Evolutionary conservation across 2,113 vertebrate genomes (phyloP).

Genomic region (Redunca redunca): DNA sequence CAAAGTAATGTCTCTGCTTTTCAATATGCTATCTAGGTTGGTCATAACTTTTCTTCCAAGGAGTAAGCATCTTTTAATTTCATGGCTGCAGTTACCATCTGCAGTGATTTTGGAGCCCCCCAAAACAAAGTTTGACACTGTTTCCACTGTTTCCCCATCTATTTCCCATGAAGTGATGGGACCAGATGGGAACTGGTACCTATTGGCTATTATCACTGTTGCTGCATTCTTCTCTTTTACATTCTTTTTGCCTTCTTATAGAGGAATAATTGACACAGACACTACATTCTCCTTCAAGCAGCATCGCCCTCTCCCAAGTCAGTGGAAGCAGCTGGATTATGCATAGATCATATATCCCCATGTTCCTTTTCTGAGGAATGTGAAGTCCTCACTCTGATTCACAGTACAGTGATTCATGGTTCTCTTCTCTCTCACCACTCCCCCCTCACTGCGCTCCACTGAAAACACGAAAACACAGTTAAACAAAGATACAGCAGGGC

Average conservation of each 20-base stretch:
- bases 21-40: no score
- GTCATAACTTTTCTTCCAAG: no score
- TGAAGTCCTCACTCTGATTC: conserved; percentile 63
- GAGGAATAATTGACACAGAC: not conserved
- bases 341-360: not conserved
- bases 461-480: conserved; percentile 52
- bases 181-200: not conserved
- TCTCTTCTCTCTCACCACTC: conserved; percentile 23
- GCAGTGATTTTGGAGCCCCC: no score
- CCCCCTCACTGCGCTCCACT: not conserved
- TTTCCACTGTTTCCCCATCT: no score
- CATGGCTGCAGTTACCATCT: no score
- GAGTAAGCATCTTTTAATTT: no score
- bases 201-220: not conserved
- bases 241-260: not conserved
- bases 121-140: no score
- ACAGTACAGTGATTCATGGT: conserved; percentile 55
- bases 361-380: conserved; percentile 35
- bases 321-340: not conserved
- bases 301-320: not conserved
- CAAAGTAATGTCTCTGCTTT: no score
- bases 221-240: not conserved
- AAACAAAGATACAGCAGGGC: conserved; percentile 6
- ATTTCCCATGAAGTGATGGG: no score
- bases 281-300: not conserved